Base-by-base conservation (phyloP, 2,113 vertebrate species). In the Campylorhamphus procurvoides region DNA sequence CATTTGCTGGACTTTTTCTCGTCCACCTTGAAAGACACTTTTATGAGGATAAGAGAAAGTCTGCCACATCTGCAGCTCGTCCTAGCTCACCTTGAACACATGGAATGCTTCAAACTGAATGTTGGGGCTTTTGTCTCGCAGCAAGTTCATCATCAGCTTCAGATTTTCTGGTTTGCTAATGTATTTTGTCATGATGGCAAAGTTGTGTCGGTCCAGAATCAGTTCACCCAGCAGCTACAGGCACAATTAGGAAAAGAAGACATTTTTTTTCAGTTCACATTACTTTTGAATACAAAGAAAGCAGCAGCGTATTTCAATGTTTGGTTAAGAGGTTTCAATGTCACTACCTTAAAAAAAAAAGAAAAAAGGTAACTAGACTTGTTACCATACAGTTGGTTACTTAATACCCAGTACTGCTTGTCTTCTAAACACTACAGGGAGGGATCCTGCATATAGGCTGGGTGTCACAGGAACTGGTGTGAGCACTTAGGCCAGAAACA, bases 61-160 rank as follows among this genome's bases (percentile, higher is more conserved):
- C 40, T 91, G 44, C 35, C 46, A 40, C 50, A 28, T 68, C 46
- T 46, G 16, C 23, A 31, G n/a, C 20, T 49, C 29, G 47, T 7
- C 19, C 11, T 56, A 28, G 33, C 96, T 96, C 97, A 99, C 99
- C 99, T 99, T 99, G 90, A 99, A 99, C 91, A 99, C 99, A 0
- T 99, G 99, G 95, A 99, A 99, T 23, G 99, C 99, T 97, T 99
- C 99, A 95, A 99, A 99, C 97, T 99, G 99, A 85, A 99, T 99
- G 98, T 99, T 99, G 92, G 99, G 99, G 92, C 99, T 99, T 97
- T 99, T 99, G 89, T 99, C 99, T 90, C 99, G 98, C 73, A 99
- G 98, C 67, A 99, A 98, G 78, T 99, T 99, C 99, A 99, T 99
- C 98, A 99, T 99, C 64, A 99, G 98, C 87, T 99, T 99, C 94